These are phyloP conservation scores for Terrapene triunguis DNA, from an alignment of 2,113 vertebrate genomes.

Conservation along the genomic window DNA sequence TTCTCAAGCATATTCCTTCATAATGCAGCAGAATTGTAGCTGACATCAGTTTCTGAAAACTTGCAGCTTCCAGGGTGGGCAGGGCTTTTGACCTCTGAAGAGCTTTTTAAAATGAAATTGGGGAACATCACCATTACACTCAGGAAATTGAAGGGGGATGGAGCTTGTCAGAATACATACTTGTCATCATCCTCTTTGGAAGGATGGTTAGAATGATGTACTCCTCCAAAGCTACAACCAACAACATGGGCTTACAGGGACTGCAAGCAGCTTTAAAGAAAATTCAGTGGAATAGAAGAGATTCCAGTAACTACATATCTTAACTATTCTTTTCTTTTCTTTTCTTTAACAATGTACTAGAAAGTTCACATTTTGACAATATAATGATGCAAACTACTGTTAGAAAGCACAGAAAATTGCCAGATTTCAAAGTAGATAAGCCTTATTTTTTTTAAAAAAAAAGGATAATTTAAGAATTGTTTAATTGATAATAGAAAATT, in stretches of 20 bases:
- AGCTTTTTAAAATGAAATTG: fast-evolving
- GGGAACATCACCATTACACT: not conserved
- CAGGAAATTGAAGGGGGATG: fast-evolving
- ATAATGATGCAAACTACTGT: not conserved
- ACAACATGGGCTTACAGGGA: fast-evolving
- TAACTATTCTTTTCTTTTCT: not conserved
- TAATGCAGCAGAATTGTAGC: fast-evolving
- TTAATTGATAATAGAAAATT: not conserved
- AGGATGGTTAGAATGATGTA: not conserved
- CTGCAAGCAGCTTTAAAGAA: not conserved
- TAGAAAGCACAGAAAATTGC: not conserved
- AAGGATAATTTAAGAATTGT: not conserved
- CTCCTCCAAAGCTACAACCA: not conserved
- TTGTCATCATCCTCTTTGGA: not conserved
- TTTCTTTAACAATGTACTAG: not conserved
- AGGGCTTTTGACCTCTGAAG: not conserved
- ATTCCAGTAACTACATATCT: not conserved
- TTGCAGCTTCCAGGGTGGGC: too few species aligned
- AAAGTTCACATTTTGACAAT: not conserved
- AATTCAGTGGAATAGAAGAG: not conserved
- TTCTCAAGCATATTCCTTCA: not conserved
- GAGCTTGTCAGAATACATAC: fast-evolving
- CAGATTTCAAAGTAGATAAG: not conserved
- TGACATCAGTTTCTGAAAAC: not conserved
- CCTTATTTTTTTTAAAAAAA: not conserved